Percentiles rank a stretch among this genome's conserved stretches.
phyloP scores from a whole-genome alignment of 2,888 invertebrate species.

The Phytoseiulus persimilis region DNA sequence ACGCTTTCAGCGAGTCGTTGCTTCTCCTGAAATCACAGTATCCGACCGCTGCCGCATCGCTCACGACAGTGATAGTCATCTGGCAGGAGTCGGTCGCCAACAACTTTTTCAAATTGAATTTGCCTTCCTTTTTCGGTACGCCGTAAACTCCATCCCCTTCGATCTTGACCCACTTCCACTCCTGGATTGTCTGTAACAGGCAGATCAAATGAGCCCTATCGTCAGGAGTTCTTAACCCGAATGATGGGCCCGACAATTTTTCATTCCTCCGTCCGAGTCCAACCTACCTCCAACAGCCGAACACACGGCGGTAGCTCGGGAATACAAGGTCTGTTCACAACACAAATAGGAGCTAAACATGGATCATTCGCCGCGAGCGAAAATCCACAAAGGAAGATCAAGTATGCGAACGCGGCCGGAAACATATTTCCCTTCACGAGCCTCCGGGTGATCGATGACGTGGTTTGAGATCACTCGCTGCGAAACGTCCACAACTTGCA shows the following conservation, averaged over 20 bases:
- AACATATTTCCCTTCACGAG: not conserved
- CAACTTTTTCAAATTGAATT: not conserved
- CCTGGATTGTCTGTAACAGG: not conserved
- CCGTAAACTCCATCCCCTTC: not conserved
- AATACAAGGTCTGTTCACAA: not conserved
- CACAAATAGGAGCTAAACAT: not conserved
- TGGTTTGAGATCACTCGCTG: not conserved
- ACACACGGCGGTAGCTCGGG: not conserved
- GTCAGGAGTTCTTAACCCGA: too few relatives aligned
- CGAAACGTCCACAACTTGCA: too few relatives aligned
- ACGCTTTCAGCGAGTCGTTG: too few relatives aligned
- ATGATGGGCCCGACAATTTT: too few relatives aligned
- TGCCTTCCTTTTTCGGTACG: not conserved
- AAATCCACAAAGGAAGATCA: not conserved
- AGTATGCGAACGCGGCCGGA: not conserved
- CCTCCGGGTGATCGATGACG: not conserved
- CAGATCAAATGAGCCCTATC: not conserved
- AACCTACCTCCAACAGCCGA: not conserved
- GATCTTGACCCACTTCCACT: not conserved
- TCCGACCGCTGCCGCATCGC: too few relatives aligned
- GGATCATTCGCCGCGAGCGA: not conserved
- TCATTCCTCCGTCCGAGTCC: not conserved
- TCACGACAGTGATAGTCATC: not conserved
- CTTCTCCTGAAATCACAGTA: too few relatives aligned
- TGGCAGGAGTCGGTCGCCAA: not conserved